phyloP scores from a whole-genome alignment of 1,140 invertebrate genomes.

The Saccostrea echinata region DNA sequence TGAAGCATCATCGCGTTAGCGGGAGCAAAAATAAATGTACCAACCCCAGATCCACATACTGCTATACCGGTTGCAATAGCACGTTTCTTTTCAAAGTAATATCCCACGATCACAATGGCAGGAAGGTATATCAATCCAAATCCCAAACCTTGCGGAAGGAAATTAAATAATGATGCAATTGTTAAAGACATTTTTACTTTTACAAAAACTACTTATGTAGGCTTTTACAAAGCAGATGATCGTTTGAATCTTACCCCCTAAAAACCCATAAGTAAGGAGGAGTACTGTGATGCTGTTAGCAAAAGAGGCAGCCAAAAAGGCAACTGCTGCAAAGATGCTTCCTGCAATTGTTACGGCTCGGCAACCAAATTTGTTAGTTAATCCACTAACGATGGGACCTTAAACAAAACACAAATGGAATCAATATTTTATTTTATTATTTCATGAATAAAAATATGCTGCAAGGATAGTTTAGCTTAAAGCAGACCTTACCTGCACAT shows the following conservation, averaged over 20 bases:
- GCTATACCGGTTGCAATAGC: slow-evolving; percentile 98
- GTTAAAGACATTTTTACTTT: no score
- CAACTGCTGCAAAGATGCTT: slow-evolving; percentile 87
- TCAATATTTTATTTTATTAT: not conserved
- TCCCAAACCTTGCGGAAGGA: slow-evolving; percentile 81
- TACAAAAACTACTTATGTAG: no score
- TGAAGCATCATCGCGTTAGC: slow-evolving; percentile 85
- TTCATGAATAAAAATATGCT: no score
- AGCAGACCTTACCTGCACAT: slow-evolving; percentile 69
- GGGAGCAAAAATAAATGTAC: slow-evolving; percentile 87
- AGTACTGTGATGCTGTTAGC: slow-evolving; percentile 91
- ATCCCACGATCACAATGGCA: slow-evolving; percentile 97
- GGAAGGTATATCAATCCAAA: slow-evolving; percentile 99
- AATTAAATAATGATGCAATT: not conserved
- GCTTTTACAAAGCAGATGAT: no score
- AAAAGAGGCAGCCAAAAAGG: slow-evolving; percentile 88
- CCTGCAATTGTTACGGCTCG: slow-evolving; percentile 93
- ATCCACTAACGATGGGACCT: slow-evolving; percentile 93
- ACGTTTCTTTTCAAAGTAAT: slow-evolving; percentile 98
- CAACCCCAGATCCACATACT: slow-evolving; percentile 95
- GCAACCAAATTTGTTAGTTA: slow-evolving; percentile 95
- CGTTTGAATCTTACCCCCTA: slow-evolving; percentile 87
- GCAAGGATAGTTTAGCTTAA: no score
- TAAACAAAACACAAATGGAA: slow-evolving; percentile 25
- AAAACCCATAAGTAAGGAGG: slow-evolving; percentile 95